phyloP scores from a whole-genome alignment of 2,797 vertebrate species.

The Amblyraja radiata region DNA sequence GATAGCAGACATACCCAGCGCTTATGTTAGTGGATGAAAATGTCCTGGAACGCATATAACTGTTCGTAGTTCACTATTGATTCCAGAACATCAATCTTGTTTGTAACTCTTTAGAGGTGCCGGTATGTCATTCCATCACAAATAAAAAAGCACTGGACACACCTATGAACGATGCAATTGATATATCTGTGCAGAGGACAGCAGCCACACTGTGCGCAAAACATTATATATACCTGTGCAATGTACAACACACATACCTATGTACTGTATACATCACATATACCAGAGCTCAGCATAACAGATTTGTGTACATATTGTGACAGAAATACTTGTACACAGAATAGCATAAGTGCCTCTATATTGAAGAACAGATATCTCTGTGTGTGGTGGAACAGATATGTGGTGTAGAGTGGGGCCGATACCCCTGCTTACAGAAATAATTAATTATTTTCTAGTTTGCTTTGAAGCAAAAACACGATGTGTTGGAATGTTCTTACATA shows the following conservation, averaged over 20 bases:
- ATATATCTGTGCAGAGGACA: neutral
- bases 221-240: neutral
- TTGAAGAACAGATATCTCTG: neutral
- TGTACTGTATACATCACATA: neutral
- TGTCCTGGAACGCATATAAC: too few species aligned
- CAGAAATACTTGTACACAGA: neutral
- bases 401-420: neutral
- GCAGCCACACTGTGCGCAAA: neutral
- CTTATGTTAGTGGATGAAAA: too few species aligned
- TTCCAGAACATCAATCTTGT: too few species aligned
- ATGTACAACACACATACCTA: neutral
- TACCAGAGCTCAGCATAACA: neutral
- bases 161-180: neutral
- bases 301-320: neutral
- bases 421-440: neutral
- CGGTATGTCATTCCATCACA: too few species aligned
- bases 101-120: too few species aligned
- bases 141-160: neutral
- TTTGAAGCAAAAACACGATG: neutral
- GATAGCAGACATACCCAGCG: neutral
- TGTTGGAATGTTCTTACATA: conserved; percentile 22
- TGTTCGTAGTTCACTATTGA: too few species aligned
- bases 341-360: neutral
- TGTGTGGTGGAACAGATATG: neutral
- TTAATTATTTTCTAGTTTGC: neutral